A percentile compares a stretch with the other conserved stretches of the same genome.
phyloP scores from a whole-genome alignment of 1,140 invertebrate species.

The Aphidius gifuensis region DNA sequence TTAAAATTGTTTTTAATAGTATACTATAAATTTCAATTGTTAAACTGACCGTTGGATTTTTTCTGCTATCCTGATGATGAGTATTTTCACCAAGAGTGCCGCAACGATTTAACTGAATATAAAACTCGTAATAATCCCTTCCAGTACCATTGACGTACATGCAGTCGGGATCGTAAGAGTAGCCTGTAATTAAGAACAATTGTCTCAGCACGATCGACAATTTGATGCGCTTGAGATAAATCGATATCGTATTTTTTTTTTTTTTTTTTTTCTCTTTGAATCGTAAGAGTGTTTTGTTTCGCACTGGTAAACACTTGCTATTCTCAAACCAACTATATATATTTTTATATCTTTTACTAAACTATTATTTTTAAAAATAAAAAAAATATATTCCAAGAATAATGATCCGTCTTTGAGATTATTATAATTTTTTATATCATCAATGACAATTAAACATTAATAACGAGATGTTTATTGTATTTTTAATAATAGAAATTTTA shows the following conservation, averaged over 20 bases:
- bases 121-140: slow-evolving; percentile 87
- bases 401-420: slow-evolving; percentile 2
- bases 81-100: slow-evolving; percentile 87
- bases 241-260: slow-evolving; percentile 22
- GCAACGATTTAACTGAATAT: slow-evolving; percentile 87
- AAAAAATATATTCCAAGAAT: not conserved
- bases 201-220: slow-evolving; percentile 24
- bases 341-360: not conserved
- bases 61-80: slow-evolving; percentile 77
- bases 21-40: slow-evolving; percentile 6
- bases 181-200: slow-evolving; percentile 64
- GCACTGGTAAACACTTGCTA: not conserved
- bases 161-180: slow-evolving; percentile 90
- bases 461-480: not conserved
- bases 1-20: not conserved
- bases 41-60: slow-evolving; percentile 76
- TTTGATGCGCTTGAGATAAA: slow-evolving; percentile 16
- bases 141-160: slow-evolving; percentile 94
- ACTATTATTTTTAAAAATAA: not conserved
- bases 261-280: not conserved
- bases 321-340: not conserved
- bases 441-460: too few relatives aligned
- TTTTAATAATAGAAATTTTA: not conserved
- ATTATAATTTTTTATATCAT: not conserved
- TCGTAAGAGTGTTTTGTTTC: slow-evolving; percentile 2